Base-by-base conservation (phyloP, 1,140 invertebrate genomes). In the Drosophila lowei region DNA sequence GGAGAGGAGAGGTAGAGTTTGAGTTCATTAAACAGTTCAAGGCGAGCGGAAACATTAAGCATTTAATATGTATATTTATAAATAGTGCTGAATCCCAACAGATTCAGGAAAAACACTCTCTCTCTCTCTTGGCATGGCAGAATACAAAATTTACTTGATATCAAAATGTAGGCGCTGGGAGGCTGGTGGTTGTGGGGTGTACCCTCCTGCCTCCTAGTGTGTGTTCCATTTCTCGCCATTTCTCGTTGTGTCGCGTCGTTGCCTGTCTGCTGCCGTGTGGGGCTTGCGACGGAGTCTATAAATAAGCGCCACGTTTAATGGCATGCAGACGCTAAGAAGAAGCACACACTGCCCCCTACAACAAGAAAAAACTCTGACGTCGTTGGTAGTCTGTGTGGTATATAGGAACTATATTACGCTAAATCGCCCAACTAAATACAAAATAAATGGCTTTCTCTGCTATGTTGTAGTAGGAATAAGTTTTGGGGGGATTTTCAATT, bases 291-390 rank as follows among this genome's bases (percentile, higher is more conserved):
- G 73, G 18, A 16, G 28, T 78, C 81, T 86, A 88, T 75, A 86
- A 81, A 86, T 86, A 86, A 66, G 57, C 77, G 77, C 73, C 81
- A 88, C 84, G 68, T 86, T 88, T 75, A 86, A 86, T 86, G 81
- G 81, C 83, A 86, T 81, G 83, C 78, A 86, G 83, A 86, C 83
- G 66, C 53, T 65, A 86, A 86, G 83, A 86, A 88, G 83, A 88
- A 88, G 83, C 71, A 86, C 60, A 5, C 23, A 25, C 23, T 25
- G 23, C 23, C 23, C 23, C 23, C 18, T 18, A 25, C 23, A 25
- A 25, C 23, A 25, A 25, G 23, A 25, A 4, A 23, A 63, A 55
- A 60, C 50, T 74, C 79, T 83, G 68, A 86, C 81, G 81, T 80
- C 48, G 80, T 28, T 42, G 2, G 34, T 3, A 13, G 34, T 38